Evolutionary conservation across 2,888 invertebrate genomes (phyloP), one percentile per base, ranked within the genome.

Genomic region (Patella ulyssiponensis): DNA sequence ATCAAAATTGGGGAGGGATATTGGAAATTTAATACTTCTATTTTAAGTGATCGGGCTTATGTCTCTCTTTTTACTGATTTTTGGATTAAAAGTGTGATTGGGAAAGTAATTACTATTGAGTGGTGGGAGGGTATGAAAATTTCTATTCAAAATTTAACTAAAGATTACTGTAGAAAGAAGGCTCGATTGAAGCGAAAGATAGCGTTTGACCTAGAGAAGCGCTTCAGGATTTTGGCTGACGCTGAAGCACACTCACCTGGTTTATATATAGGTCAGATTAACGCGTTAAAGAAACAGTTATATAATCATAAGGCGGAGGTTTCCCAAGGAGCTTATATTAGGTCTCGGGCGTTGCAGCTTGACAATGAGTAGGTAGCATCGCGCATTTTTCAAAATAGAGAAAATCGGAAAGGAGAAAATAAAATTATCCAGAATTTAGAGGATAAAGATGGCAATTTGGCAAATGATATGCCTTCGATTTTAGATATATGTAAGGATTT

Each of bases 401-500:
- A 44, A 44, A 44, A 44, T 44, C 44, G 44, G 44, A 44, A 44
- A 44, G 44, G 44, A 44, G 44, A 44, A 44, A 44, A 44, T 44
- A 56, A 56, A 56, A 15, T 56, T 56, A 56, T 56, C 56, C n/a
- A 15, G n/a, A 56, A 17, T 56, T 56, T 56, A 56, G 56, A 17
- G n/a, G 56, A 56, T 56, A 56, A 56, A 56, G 56, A 56, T 56
- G 56, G 56, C 56, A 56, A 56, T 56, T 56, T 56, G 56, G 56
- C n/a, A 17, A n/a, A 56, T 56, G 56, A 56, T 56, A 53, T 72
- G 44, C 64, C 20, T 17, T 71, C 17, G 3, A 78, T 75, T 33
- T 64, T 76, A 64, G 44, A 58, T 9, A 64, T 23, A 20, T 76
- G 71, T 72, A 23, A 23, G 7, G 14, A 72, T 9, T 75, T 76